Evolutionary conservation across 2,888 invertebrate species (phyloP), one percentile per base, ranked within the genome.

Genomic region (Agriopis leucophaearia): DNA sequence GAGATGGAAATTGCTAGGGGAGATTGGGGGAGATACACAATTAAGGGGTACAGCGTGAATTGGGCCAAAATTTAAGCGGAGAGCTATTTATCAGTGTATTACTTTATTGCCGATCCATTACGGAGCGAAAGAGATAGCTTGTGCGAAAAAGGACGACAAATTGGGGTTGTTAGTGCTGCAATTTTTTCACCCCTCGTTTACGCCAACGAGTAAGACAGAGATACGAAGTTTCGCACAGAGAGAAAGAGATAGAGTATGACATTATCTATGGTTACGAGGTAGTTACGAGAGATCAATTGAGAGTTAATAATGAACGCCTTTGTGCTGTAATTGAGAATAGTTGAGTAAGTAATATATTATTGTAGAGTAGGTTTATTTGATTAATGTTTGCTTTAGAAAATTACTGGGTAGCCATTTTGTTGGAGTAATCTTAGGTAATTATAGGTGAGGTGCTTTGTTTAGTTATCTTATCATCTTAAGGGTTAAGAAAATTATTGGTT

Each of bases 61-160:
- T 90, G 90, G 88, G 88, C 85, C 89, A 88, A 92, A 93, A 90
- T 92, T 93, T 92, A 91, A 94, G 88, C 89, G 91, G 88, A 90
- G 88, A 89, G 87, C 89, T 88, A 91, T 90, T 91, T 91, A 89
- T 93, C 90, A 86, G 86, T 89, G 88, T 89, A 93, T 94, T 94
- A 94, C 92, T 94, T 93, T 94, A 93, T 93, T 91, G 93, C 91
- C 85, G 89, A 88, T 85, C 92, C 86, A 94, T 94, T 94, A 92
- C 81, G 74, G 91, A 77, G 69, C n/a, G 75, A 74, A 47, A 69
- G 73, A 68, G 74, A 73, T 69, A 69, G 64, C 45, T 12, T 38
- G 63, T 62, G 70, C 50, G 74, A 71, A 71, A 74, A 72, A 69
- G 81, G 75, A 80, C 78, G 82, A 86, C 87, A 88, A 89, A 88